Evolutionary conservation across 2,888 invertebrate species (phyloP), one percentile per base, ranked within the genome.

Genomic region (Lomographa bimaculata): DNA sequence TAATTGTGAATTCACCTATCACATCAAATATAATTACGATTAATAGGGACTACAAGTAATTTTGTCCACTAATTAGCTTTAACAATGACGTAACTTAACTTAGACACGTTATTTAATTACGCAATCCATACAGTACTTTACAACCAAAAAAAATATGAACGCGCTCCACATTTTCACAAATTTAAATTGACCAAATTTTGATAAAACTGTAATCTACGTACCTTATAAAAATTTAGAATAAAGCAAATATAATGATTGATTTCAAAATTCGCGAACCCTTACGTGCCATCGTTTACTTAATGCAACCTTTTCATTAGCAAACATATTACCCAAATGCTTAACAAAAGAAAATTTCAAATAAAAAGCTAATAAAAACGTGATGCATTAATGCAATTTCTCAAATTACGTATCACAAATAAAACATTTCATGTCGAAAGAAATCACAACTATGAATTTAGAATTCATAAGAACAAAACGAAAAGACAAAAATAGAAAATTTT

Each of bases 361-460:
- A 72, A 74, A 78, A 71, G 62, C 71, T 70, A 70, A 75, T 76
- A 77, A 74, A 76, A 78, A 79, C 71, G 72, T 80, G 80, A 79
- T 78, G 87, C 86, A 84, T 85, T 87, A 80, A 84, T 86, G 85
- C 86, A 83, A 78, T 76, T 54, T 77, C 76, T 76, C 69, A 78
- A 43, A 79, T 79, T 78, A 80, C 74, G 76, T 89, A 89, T 89
- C 89, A 89, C 89, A 89, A 87, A 83, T 54, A 43, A 83, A 87
- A 89, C 87, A 89, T 89, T 89, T 79, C 78, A 89, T 89, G 89
- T 89, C 83, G 79, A 82, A 89, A 80, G 74, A 87, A 90, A 90
- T 90, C 90, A 90, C 90, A 90, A 87, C 71, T 86, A 86, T 89
- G 90, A 90, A 90, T 90, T 90, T 89, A 75, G 57, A 89, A 90